phyloP scores from a whole-genome alignment of 2,113 vertebrate genomes.

The Geococcyx californianus region DNA sequence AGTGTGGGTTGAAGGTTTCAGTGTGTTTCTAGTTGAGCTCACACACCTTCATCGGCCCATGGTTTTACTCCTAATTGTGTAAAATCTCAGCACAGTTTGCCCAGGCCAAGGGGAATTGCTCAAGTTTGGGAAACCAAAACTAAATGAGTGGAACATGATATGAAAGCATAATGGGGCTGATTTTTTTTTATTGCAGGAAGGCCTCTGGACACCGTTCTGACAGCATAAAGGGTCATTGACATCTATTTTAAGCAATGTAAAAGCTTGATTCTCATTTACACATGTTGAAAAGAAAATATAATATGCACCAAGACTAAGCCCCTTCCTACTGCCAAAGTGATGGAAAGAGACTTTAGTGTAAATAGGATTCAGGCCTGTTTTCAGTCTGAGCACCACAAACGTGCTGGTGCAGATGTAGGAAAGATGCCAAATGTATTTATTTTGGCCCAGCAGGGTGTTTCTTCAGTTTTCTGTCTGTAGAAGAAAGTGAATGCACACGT shows the following conservation, averaged over 20 bases:
- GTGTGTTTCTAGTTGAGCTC: neutral
- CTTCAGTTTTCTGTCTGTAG: constrained; percentile 17
- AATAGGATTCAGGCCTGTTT: constrained; percentile 34
- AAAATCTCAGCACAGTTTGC: neutral
- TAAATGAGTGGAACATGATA: neutral
- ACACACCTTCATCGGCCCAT: neutral
- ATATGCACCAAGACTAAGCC: neutral
- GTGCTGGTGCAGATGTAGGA: neutral
- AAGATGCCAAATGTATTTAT: constrained; percentile 45
- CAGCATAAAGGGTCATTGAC: constrained; percentile 52
- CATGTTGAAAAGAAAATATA: constrained; percentile 49
- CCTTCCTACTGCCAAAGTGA: constrained; percentile 44
- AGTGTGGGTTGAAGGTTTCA: neutral
- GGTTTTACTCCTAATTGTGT: neutral
- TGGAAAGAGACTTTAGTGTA: constrained; percentile 47
- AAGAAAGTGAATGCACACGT: neutral
- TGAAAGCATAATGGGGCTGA: constrained; percentile 5
- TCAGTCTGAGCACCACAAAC: neutral
- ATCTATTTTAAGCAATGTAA: constrained; percentile 28
- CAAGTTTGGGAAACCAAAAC: neutral
- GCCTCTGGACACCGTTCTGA: constrained; percentile 12
- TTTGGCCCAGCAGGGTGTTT: constrained; percentile 11
- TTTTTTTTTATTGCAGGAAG: constrained; percentile 15
- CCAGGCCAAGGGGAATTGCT: neutral
- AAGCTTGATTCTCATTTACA: constrained; percentile 42